Percentiles rank a stretch among this genome's conserved stretches.
Conservation (phyloP, 1,140 invertebrate genomes). For the Cyclina sinensis region DNA sequence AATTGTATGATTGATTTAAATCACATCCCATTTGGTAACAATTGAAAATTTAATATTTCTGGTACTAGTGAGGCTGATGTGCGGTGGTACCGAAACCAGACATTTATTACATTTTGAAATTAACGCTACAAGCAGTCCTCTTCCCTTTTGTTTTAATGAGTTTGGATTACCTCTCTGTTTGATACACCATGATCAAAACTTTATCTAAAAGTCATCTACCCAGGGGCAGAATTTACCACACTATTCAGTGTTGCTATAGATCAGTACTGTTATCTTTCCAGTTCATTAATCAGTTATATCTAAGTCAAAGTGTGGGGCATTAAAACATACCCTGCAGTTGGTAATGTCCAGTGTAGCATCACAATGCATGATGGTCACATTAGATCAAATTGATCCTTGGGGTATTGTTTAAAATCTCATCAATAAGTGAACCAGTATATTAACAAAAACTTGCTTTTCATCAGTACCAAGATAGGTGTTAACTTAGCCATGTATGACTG, state of each 20-base stretch:
- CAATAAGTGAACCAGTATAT: background rate
- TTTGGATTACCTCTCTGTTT: conserved; percentile 4
- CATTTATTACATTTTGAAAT: background rate
- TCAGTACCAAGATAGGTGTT: background rate
- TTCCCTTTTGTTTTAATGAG: conserved; percentile 21
- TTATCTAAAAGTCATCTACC: conserved; percentile 35
- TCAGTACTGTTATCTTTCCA: conserved; percentile 55
- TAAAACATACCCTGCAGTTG: conserved; percentile 10
- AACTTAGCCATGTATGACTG: background rate
- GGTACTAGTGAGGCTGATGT: background rate
- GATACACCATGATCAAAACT: background rate
- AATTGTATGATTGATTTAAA: background rate
- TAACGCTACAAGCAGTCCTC: background rate
- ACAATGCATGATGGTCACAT: conserved; percentile 33
- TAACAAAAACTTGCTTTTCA: background rate
- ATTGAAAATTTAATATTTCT: background rate
- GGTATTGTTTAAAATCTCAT: conserved; percentile 38
- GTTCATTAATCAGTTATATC: conserved; percentile 48
- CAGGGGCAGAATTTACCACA: conserved; percentile 20
- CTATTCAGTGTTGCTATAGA: background rate
- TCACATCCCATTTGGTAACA: background rate
- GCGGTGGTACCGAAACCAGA: background rate
- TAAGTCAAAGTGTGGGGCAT: conserved; percentile 1
- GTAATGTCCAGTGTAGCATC: conserved; percentile 39
- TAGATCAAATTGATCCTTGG: conserved; percentile 18